Base-by-base conservation (phyloP, 2,888 invertebrate genomes). In the Pseudococcus longispinus region DNA sequence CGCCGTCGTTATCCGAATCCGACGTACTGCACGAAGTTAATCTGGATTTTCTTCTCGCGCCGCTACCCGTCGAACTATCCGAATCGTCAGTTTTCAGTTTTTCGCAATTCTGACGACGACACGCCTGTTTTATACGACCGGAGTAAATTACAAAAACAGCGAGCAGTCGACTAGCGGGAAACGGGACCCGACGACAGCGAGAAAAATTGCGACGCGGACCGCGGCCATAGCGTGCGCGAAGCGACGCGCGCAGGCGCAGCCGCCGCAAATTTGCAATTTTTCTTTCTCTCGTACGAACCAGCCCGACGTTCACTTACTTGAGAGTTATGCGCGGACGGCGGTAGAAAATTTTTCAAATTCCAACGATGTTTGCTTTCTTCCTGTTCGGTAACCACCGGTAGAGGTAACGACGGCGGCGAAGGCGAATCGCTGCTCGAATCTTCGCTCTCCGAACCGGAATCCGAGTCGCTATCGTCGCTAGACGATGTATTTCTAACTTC, bases 321-420 rank as follows among this genome's bases (percentile, higher is more conserved):
- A 20, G 77, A 42, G 42, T 42, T 80, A 20, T 80, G 77, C 1
- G 77, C 26, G 18, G 85, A 37, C 37, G 83, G 84, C 1, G 84
- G 87, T 44, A 89, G 83, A 87, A 89, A 89, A 82, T 89, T 89
- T 80, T 89, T 88, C 83, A 89, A 87, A 87, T 88, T 89, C 89
- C 89, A 89, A 42, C 89, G 86, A 83, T 88, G 88, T 87, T 88
- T 88, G 55, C 46, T 86, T 20, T 84, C 77, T 46, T 84, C 83
- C 32, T 55, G 83, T 23, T 84, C 83, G 18, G 70, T 37, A 15
- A 82, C 60, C n/a, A 70, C 70, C 4, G 87, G 83, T 6, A 70
- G 18, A 15, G 84, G 83, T 32, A 87, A 74, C 20, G 83, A 20
- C 9, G 87, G 74, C 23, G 87, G 87, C 20, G 87, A 87, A 20